These are phyloP conservation scores for Dasyprocta punctata DNA, from an alignment of 2,113 vertebrate genomes.

Conservation along the genomic window DNA sequence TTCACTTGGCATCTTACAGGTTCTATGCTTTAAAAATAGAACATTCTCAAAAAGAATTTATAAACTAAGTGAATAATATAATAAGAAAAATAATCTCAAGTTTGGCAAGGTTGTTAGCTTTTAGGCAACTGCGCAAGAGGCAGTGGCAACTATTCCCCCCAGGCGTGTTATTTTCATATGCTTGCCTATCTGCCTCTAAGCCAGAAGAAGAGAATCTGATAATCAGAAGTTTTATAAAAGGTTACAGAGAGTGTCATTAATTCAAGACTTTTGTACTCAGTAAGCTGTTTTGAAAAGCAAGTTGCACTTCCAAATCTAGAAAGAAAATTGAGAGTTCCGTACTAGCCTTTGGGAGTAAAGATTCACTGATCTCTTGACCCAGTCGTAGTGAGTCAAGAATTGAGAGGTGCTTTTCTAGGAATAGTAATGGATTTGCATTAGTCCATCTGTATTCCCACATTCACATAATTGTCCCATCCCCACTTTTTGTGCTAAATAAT, in stretches of 20 bases:
- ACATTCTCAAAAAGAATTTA: background rate
- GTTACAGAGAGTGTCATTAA: background rate
- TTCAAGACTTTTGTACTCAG: background rate
- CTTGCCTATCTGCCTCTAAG: background rate
- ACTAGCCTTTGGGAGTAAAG: background rate
- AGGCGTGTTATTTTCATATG: background rate
- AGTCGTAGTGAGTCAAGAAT: background rate
- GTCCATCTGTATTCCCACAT: background rate
- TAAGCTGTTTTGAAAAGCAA: background rate
- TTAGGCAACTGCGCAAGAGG: background rate
- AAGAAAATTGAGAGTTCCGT: background rate
- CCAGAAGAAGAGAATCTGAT: background rate
- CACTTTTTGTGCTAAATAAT: background rate
- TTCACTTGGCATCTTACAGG: background rate
- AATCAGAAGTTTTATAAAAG: background rate
- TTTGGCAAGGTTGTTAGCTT: background rate
- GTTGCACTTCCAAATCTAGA: background rate
- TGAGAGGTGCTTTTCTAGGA: background rate
- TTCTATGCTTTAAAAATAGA: background rate
- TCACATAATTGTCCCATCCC: background rate
- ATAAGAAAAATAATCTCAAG: background rate
- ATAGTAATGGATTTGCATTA: background rate
- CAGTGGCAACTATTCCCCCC: background rate
- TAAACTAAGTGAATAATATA: background rate
- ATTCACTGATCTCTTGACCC: background rate